phyloP scores from a whole-genome alignment of 2,888 invertebrate species.

The Serripes groenlandicus region DNA sequence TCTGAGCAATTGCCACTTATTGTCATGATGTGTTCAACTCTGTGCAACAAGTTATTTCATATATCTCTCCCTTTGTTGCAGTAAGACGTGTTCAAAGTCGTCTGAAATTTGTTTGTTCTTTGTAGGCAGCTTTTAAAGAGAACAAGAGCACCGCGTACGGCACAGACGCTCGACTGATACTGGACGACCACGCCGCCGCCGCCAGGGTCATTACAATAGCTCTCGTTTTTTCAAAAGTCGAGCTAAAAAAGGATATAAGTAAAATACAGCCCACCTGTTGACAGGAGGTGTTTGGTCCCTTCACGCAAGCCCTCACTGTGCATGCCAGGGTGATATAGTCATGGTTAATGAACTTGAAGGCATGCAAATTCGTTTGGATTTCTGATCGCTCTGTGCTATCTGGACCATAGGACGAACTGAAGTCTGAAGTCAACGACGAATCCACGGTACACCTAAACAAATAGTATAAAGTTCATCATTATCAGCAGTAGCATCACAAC shows the following conservation, averaged over 20 bases:
- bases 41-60: too few relatives aligned
- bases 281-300: not conserved
- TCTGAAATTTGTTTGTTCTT: too few relatives aligned
- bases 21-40: too few relatives aligned
- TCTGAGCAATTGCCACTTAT: too few relatives aligned
- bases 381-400: not conserved
- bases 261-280: not conserved
- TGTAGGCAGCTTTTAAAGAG: too few relatives aligned
- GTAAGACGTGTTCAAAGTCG: too few relatives aligned
- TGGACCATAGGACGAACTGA: not conserved
- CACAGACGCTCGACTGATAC: not conserved
- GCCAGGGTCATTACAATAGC: not conserved
- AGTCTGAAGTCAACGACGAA: not conserved
- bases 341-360: not conserved
- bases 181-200: not conserved
- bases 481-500: too few relatives aligned
- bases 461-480: too few relatives aligned
- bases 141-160: not conserved
- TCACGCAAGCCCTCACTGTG: not conserved
- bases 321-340: conserved; percentile 18
- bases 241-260: not conserved
- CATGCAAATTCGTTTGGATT: not conserved
- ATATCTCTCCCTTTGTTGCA: too few relatives aligned
- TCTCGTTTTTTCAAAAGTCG: not conserved
- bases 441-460: conserved; percentile 6